Conservation (phyloP, 2,797 vertebrate genomes). For the Podarcis lilfordi region DNA sequence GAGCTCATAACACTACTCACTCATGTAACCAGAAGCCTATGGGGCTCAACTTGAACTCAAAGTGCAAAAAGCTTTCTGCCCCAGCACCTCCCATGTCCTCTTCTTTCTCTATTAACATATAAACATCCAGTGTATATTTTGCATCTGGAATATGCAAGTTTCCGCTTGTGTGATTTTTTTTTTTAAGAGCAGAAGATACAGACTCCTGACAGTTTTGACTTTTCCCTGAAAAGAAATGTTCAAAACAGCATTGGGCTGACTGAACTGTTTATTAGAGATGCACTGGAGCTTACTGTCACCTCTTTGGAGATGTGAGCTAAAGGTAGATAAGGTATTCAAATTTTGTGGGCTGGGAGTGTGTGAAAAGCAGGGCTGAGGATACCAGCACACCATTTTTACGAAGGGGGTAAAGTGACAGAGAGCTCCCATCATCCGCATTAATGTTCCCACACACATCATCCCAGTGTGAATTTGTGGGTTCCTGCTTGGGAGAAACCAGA, state of each 20-base stretch:
- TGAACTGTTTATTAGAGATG: conserved; percentile 44
- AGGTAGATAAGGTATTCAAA: conserved; percentile 1
- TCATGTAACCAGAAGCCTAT: background rate
- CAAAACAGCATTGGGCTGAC: conserved; percentile 47
- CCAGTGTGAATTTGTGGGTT: no score
- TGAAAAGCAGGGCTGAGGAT: background rate
- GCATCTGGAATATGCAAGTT: conserved; percentile 8
- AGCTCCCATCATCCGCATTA: background rate
- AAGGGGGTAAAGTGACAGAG: background rate
- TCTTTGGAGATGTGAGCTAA: conserved; percentile 22
- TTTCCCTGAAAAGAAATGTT: conserved; percentile 60
- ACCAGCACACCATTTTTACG: background rate
- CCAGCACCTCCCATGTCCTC: no score
- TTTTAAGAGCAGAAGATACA: conserved; percentile 35
- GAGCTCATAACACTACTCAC: background rate
- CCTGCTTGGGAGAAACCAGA: background rate
- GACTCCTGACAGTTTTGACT: conserved; percentile 49
- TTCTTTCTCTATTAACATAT: background rate
- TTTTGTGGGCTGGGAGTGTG: background rate
- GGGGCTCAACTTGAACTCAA: background rate
- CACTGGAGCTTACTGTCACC: conserved; percentile 3
- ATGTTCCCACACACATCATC: no score
- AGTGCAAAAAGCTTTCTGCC: background rate
- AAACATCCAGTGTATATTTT: background rate
- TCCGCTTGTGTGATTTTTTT: background rate